Evolutionary conservation across 2,113 vertebrate genomes (phyloP), one percentile per base, ranked within the genome.

Genomic region (Bambusicola thoracicus): DNA sequence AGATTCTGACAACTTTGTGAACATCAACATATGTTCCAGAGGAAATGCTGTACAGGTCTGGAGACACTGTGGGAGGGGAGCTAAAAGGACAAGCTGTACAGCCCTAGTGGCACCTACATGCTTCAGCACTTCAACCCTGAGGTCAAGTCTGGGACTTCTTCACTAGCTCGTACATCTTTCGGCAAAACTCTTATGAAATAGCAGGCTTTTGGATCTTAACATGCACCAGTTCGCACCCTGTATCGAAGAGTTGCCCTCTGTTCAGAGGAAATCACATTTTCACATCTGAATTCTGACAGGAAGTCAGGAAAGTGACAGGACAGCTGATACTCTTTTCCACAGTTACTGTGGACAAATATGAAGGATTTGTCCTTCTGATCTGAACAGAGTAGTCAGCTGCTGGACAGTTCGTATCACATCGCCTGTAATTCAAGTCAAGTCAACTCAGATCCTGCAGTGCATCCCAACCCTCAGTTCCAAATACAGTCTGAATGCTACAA

Each of bases 71-170:
- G 44, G 21, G 65, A 72, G 30, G 41, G 29, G 25, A 30, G 9
- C 11, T 51, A 5, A 34, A 40, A 25, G 9, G 9, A 75, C 48
- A 68, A 51, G 32, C 18, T 63, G 46, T 24, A 32, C 16, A 65
- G 9, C 11, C 53, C 0, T 11, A 3, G 12, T 48, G 40, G n/a
- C 58, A 12, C 7, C 36, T 48, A 32, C 21, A 10, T 55, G 19
- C 3, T 5, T 13, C 25, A 48, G 44, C 10, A 25, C 11, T 55
- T 61, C 44, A 66, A 46, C 14, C 34, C 8, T 29, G 15, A 63
- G 24, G 36, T 40, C 61, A 63, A 19, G 12, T 18, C 36, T 40
- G 61, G 36, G 36, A 18, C 61, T 63, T 63, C 25, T 63, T 40
- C 17, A 4, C 61, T 40, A 27, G 29, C 7, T 63, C 10, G 7